Evolutionary conservation across 2,888 invertebrate species (phyloP), one percentile per base, ranked within the genome.

Genomic region (Malacosoma neustria): DNA sequence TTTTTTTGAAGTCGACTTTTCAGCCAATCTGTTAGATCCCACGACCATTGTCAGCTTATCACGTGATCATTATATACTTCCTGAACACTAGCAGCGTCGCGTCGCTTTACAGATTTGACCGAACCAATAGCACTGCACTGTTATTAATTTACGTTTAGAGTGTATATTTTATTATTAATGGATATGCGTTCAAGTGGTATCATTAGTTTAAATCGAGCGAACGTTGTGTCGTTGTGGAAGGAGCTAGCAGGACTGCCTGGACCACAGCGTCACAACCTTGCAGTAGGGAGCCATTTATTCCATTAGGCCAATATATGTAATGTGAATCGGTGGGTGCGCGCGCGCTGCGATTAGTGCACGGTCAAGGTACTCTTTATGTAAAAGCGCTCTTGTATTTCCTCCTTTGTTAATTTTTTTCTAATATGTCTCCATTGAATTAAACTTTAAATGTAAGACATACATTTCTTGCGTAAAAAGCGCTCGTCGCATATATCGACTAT

Each of bases 121-220:
- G 5, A 22, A 22, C 22, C 22, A 7, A 7, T 22, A 9, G 22
- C 45, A 49, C 22, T 22, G 9, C 22, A 22, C 22, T 22, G 22
- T 22, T 9, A 22, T 9, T 7, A 22, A 7, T 36, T 38, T 48
- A 58, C 47, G 58, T 56, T 57, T 56, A 61, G 66, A 80, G 79
- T 77, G 72, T 53, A 63, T 64, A n/a, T n/a, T n/a, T 69, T 65
- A 70, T 71, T 75, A 72, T 76, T 76, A 63, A 69, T 80, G 84
- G 82, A 84, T 79, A 76, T 77, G 71, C 70, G 70, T 74, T 73
- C 71, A 76, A 80, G 79, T 79, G 75, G 74, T 68, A 56, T 69
- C 66, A 81, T 84, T 84, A 80, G 68, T 65, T 57, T 54, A 81
- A 84, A 84, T 84, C 82, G 80, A 66, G 53, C 60, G 59, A 62